phyloP scores from a whole-genome alignment of 2,113 vertebrate genomes.

The Motacilla alba region DNA sequence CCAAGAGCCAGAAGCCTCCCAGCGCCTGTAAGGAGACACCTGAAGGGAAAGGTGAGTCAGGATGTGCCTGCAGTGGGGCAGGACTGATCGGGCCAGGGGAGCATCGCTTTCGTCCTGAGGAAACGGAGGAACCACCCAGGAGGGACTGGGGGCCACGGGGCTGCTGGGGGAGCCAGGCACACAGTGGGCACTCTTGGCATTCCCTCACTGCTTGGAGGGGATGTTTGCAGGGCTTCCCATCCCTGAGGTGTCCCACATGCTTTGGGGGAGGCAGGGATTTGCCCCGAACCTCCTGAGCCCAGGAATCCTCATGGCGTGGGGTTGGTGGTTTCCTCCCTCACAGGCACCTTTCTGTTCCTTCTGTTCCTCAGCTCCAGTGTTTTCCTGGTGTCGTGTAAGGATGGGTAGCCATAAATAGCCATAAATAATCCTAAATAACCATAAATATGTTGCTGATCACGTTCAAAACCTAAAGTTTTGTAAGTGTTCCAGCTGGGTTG shows the following conservation, averaged over 20 bases:
- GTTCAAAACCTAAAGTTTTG: neutral
- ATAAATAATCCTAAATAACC: neutral
- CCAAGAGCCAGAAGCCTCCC: neutral
- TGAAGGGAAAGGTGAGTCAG: slow-evolving; percentile 2
- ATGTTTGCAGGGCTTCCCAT: neutral
- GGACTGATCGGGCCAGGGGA: neutral
- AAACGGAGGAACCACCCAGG: fast-evolving
- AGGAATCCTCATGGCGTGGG: fast-evolving
- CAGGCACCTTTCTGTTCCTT: neutral
- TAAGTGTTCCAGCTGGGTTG: neutral
- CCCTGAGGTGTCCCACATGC: fast-evolving
- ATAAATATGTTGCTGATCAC: neutral
- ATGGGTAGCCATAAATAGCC: neutral
- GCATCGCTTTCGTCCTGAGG: neutral
- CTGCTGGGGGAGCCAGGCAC: neutral
- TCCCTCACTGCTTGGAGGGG: neutral
- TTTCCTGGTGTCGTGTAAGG: fast-evolving
- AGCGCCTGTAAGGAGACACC: slow-evolving; percentile 30
- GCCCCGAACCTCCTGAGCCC: fast-evolving
- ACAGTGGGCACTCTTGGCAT: neutral
- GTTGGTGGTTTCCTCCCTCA: fast-evolving
- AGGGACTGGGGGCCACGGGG: neutral
- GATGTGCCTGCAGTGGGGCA: neutral
- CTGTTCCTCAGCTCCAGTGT: neutral
- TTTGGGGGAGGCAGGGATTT: neutral